A percentile compares a stretch with the other conserved stretches of the same genome.
Conservation (phyloP, 2,888 invertebrate genomes). For the Acanthosepion pharaonis region DNA sequence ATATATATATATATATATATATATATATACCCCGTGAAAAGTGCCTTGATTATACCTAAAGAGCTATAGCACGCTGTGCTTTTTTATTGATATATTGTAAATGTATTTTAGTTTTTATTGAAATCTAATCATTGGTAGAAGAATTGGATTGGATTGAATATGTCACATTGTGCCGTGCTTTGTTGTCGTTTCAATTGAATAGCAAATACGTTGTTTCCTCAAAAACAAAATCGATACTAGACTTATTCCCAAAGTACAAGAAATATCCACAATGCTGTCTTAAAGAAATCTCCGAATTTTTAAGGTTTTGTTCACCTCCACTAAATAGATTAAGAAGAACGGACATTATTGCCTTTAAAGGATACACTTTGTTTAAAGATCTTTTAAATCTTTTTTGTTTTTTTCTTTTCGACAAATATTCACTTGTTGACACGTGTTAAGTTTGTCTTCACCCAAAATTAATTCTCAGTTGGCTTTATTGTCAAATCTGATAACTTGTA, state of each 20-base stretch:
- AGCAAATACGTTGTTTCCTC: neutral
- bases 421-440: neutral
- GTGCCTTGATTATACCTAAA: no score
- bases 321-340: neutral
- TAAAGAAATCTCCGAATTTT: neutral
- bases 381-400: neutral
- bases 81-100: neutral
- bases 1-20: no score
- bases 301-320: neutral
- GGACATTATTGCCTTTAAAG: neutral
- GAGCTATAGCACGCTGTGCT: no score
- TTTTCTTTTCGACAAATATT: neutral
- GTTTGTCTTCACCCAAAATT: neutral
- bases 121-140: neutral
- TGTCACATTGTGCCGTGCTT: neutral
- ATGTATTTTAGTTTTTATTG: neutral
- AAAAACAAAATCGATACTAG: neutral
- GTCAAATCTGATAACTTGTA: neutral
- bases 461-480: neutral
- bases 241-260: neutral
- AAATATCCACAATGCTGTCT: neutral
- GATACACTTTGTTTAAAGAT: neutral
- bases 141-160: neutral
- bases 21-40: no score
- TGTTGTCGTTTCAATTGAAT: neutral